phyloP scores from a whole-genome alignment of 2,113 vertebrate genomes.

The Sebastes schlegelii region DNA sequence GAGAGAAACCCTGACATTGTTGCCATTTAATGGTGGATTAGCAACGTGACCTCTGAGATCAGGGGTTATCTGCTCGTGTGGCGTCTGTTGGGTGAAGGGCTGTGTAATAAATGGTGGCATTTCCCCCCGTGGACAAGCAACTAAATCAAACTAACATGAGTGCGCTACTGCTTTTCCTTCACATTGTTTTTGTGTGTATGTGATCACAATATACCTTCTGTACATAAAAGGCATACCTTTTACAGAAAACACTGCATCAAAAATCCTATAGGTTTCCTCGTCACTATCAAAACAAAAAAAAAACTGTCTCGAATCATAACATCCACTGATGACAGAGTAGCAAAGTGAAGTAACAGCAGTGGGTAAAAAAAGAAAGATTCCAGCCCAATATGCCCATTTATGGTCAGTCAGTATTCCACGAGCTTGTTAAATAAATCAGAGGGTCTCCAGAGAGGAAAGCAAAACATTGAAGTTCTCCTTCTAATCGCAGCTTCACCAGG shows the following conservation, averaged over 20 bases:
- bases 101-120: slow-evolving; percentile 53
- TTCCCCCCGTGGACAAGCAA: slow-evolving; percentile 27
- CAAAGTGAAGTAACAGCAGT: slow-evolving; percentile 53
- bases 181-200: not conserved
- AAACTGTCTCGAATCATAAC: slow-evolving; percentile 1
- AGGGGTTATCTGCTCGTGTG: slow-evolving; percentile 65
- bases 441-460: slow-evolving; percentile 79
- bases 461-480: slow-evolving; percentile 78
- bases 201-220: not conserved
- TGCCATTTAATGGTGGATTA: slow-evolving; percentile 61
- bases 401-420: slow-evolving; percentile 76
- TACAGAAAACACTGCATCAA: not conserved
- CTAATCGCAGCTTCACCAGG: slow-evolving; percentile 69
- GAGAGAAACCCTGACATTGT: slow-evolving; percentile 32
- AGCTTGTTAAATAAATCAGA: slow-evolving; percentile 81
- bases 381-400: slow-evolving; percentile 81
- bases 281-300: slow-evolving; percentile 14
- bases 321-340: slow-evolving; percentile 28
- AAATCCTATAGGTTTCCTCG: not conserved
- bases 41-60: slow-evolving; percentile 50
- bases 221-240: not conserved
- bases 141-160: slow-evolving; percentile 22
- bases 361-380: slow-evolving; percentile 39
- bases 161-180: not conserved
- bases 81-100: not conserved